Base-by-base conservation (phyloP, 1,140 invertebrate species). In the Nymphalis io region DNA sequence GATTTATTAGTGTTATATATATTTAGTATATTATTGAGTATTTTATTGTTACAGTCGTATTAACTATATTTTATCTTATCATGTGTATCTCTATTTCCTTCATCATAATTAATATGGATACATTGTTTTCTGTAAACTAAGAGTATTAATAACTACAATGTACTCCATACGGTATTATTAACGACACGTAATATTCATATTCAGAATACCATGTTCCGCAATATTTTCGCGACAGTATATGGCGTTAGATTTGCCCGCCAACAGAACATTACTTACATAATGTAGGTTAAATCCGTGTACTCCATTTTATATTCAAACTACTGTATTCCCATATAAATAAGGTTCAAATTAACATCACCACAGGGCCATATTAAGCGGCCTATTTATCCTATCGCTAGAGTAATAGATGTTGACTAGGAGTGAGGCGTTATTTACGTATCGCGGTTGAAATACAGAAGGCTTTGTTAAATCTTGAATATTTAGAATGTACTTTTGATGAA, bases 221-320 rank as follows among this genome's bases (percentile, higher is more conserved):
- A 53, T 53, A 53, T 53, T 53, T 53, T 53, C 48, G 48, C 48
- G 20, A 53, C 48, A 53, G 48, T 53, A 53, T 53, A 53, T 53
- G 48, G 48, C 18, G 6, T 53, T 53, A 53, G 48, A 53, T 53
- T 53, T 53, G 48, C 48, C 48, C 20, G 18, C 48, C 21, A 53
- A 21, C 48, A 20, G 48, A 53, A 53, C 48, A 53, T 53, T 53
- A 44, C 40, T 44, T 44, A 53, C 48, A 21, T 21, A 23, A 53
- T n/a, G 48, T 21, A 53, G 48, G 20, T 20, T 53, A 53, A 53
- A 53, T 21, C 48, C 20, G 48, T n/a, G 40, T 44, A n/a, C 13
- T 15, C 12, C 40, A 53, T 21, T 16, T 16, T 46, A 12, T 20
- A 21, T 53, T 13, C 8, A 3, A 3, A 13, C 5, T 13, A 21